A percentile compares a stretch with the other conserved stretches of the same genome.
phyloP scores from a whole-genome alignment of 2,797 vertebrate species.

The Australoheros facetus region DNA sequence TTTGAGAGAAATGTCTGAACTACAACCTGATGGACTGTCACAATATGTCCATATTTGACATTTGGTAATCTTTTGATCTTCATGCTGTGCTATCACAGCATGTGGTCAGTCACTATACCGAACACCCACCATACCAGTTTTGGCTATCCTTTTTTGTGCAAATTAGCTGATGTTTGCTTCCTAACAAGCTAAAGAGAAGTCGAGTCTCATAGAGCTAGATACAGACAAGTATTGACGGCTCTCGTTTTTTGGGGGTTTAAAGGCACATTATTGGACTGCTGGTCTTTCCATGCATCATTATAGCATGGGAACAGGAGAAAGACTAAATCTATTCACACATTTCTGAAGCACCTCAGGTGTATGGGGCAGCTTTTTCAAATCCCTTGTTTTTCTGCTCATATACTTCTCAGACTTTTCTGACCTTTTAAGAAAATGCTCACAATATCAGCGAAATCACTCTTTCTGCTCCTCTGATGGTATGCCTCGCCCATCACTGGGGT shows the following conservation, averaged over 20 bases:
- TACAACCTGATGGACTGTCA: background rate
- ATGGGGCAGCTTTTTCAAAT: background rate
- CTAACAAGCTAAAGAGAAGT: background rate
- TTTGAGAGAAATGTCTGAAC: background rate
- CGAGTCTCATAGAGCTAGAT: background rate
- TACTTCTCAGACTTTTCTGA: background rate
- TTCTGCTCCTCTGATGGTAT: background rate
- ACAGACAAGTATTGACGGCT: background rate
- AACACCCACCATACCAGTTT: background rate
- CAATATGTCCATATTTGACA: background rate
- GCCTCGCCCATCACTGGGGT: too few species aligned
- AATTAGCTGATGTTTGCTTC: background rate
- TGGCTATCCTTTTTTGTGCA: background rate
- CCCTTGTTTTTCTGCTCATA: background rate
- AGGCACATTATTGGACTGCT: background rate
- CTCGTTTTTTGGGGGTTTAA: background rate
- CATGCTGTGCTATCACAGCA: background rate
- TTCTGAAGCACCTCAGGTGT: background rate
- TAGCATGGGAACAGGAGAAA: background rate
- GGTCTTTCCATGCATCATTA: background rate
- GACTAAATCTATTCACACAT: constrained; percentile 3
- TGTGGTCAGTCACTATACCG: background rate
- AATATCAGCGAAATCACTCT: background rate
- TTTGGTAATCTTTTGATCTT: background rate
- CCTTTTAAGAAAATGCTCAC: background rate